These are phyloP conservation scores for Megalops cyprinoides DNA, from an alignment of 2,797 vertebrate genomes.

Conservation along the genomic window DNA sequence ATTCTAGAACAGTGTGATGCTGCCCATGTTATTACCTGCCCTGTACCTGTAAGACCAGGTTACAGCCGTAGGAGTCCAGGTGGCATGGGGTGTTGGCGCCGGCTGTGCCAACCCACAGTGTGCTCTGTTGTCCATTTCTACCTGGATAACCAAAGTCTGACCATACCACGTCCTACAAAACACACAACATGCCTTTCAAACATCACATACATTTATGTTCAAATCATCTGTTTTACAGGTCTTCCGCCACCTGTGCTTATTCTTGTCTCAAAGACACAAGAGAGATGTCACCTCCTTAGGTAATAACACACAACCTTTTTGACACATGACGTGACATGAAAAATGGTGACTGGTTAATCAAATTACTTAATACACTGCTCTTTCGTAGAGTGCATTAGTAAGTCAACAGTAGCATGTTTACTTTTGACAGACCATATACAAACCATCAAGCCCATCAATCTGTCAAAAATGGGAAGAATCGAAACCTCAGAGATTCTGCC, in stretches of 20 bases:
- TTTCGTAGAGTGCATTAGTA: neutral
- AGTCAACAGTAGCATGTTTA: slow-evolving; percentile 15
- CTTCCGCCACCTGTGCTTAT: too few species aligned
- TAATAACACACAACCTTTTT: neutral
- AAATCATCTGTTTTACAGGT: neutral
- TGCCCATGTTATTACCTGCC: slow-evolving; percentile 83
- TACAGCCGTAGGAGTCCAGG: slow-evolving; percentile 91
- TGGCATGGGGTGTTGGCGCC: slow-evolving; percentile 95
- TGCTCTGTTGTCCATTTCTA: slow-evolving; percentile 87
- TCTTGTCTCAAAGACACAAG: neutral
- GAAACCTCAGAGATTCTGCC: slow-evolving; percentile 41
- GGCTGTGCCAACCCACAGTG: slow-evolving; percentile 88
- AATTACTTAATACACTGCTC: neutral
- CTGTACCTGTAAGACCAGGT: slow-evolving; percentile 93
- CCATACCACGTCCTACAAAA: slow-evolving; percentile 84
- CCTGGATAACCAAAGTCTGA: slow-evolving; percentile 91
- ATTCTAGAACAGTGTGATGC: neutral
- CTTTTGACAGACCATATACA: slow-evolving; percentile 31
- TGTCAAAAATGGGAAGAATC: slow-evolving; percentile 45
- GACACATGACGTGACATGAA: neutral
- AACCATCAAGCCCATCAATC: slow-evolving; percentile 56
- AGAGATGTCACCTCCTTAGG: neutral
- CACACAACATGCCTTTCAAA: neutral
- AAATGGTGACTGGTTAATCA: neutral
- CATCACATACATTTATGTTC: neutral